Percentiles rank a stretch among this genome's conserved stretches.
phyloP scores from a whole-genome alignment of 2,113 vertebrate genomes.

The Leptosomus discolor region DNA sequence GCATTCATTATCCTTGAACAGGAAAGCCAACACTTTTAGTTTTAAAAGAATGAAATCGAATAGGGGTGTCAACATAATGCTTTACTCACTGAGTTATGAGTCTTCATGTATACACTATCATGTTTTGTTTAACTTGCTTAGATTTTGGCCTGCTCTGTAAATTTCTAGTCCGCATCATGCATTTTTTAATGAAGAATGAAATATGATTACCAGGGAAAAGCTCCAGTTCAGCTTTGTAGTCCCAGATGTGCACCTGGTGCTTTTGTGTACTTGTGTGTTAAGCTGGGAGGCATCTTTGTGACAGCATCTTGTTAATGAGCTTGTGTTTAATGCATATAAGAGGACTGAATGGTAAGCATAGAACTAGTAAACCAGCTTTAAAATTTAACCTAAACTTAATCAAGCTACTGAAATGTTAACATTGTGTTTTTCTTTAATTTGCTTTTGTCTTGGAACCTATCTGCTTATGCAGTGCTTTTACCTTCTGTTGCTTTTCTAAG shows the following conservation, averaged over 20 bases:
- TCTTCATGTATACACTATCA: neutral
- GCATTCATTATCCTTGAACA: conserved; percentile 12
- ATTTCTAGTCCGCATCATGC: conserved; percentile 59
- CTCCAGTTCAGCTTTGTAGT: conserved; percentile 58
- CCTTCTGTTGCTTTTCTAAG: conserved; percentile 79
- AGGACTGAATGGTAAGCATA: neutral
- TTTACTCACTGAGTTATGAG: conserved; percentile 24
- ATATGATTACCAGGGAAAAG: conserved; percentile 62
- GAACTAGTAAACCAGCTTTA: conserved; percentile 22
- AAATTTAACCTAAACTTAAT: conserved; percentile 22
- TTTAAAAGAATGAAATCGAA: conserved; percentile 25
- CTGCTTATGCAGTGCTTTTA: conserved; percentile 72
- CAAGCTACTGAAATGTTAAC: conserved; percentile 53
- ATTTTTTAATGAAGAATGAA: conserved; percentile 74
- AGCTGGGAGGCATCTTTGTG: conserved; percentile 36
- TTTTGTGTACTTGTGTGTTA: conserved; percentile 55
- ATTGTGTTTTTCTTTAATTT: conserved; percentile 64
- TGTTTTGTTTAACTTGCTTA: conserved; percentile 44
- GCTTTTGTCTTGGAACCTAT: conserved; percentile 71
- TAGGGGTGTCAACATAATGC: neutral
- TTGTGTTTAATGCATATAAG: neutral
- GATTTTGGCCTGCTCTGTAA: conserved; percentile 53
- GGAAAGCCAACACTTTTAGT: neutral
- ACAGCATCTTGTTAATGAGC: conserved; percentile 49
- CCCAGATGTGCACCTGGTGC: conserved; percentile 82